phyloP scores from a whole-genome alignment of 1,140 invertebrate species.

The Tetramorium alpestre region DNA sequence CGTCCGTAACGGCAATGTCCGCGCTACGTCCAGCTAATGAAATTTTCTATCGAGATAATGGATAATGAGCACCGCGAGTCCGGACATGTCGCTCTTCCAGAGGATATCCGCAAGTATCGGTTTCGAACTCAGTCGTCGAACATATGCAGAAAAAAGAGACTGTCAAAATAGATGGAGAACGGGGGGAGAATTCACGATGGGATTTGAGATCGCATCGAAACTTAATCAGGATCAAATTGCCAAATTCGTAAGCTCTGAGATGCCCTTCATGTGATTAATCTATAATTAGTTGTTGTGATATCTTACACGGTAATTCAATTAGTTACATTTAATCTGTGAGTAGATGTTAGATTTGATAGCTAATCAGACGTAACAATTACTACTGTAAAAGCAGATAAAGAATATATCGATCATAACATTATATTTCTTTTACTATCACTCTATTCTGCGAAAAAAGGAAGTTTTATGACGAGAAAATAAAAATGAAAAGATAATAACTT shows the following conservation, averaged over 20 bases:
- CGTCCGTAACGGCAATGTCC: background rate
- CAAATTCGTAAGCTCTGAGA: background rate
- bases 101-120: conserved; percentile 10
- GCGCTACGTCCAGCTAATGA: conserved; percentile 27
- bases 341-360: background rate
- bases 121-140: background rate
- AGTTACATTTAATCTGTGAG: background rate
- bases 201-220: background rate
- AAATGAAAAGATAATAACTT: background rate
- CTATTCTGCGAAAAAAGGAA: background rate
- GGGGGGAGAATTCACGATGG: background rate
- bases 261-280: background rate
- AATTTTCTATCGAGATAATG: conserved; percentile 49
- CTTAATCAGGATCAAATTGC: background rate
- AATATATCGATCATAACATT: background rate
- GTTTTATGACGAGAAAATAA: background rate
- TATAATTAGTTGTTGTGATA: background rate
- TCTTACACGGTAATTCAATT: background rate
- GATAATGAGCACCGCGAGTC: conserved; percentile 3
- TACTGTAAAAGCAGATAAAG: background rate
- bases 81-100: background rate
- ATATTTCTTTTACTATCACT: background rate
- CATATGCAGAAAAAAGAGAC: background rate
- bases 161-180: background rate
- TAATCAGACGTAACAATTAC: background rate